Evolutionary conservation across 1,140 invertebrate species (phyloP), one percentile per base, ranked within the genome.

Genomic region (Drosophila lacertosa): DNA sequence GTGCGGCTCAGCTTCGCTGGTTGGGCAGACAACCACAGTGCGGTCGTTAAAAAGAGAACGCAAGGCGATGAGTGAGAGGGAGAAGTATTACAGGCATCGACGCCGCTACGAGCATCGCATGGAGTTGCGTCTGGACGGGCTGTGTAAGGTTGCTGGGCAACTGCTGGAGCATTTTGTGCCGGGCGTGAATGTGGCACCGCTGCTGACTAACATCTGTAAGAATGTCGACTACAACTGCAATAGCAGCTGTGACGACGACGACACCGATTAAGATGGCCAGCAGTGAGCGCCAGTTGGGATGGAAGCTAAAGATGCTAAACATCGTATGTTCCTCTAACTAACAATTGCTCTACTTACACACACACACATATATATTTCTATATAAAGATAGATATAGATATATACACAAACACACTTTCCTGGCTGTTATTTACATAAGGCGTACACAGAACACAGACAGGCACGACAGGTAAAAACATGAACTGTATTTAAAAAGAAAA

Each of bases 81-180:
- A 84, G 0, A 86, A 84, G 33, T 86, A 84, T 55, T 84, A 86
- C 51, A 79, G 82, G 10, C 89, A 91, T 47, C 83, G 89, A 6
- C 71, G 89, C 4, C 76, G 59, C 35, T 91, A 70, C 29, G 81
- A 89, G 50, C 72, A 76, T 37, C 78, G 89, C 20, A 72, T 84
- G 68, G 89, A 91, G 54, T 51, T 66, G 44, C 89, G 86, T 5
- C 60, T 90, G 0, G 78, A 73, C 42, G 70, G 62, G 4, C 16
- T 91, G 11, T 74, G 83, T 20, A 72, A 69, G 0, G 81, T 89
- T 4, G 70, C 82, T n/a, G 79, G 82, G 0, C 69, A 72, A n/a
- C 29, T 90, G 0, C n/a, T 90, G n/a, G 70, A 74, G 29, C 62
- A 73, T 1, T 35, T 89, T 29, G 70, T 68, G 10, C 79, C 84